A percentile compares a stretch with the other conserved stretches of the same genome.
These are phyloP conservation scores for Neofelis nebulosa DNA, from an alignment of 2,113 vertebrate species.

Conservation along the genomic window DNA sequence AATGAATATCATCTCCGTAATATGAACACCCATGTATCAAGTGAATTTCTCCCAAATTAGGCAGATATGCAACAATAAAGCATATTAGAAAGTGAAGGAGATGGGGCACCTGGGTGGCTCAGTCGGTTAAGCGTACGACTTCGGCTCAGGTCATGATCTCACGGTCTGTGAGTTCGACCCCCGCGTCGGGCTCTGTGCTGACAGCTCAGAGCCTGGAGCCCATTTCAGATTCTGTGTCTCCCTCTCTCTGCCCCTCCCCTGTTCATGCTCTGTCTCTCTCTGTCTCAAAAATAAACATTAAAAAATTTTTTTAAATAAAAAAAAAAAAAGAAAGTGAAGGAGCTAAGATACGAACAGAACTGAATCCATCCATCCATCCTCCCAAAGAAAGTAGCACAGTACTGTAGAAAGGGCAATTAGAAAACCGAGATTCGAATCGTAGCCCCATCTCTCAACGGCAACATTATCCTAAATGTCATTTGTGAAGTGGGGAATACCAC, in stretches of 20 bases:
- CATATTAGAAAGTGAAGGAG: background rate
- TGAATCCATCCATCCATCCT: background rate
- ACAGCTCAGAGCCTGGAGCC: no score
- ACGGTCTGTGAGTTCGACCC: no score
- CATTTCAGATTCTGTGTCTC: no score
- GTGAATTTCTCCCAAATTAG: conserved; percentile 38
- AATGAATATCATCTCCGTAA: conserved; percentile 39
- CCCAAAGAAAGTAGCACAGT: background rate
- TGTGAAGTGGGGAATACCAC: background rate
- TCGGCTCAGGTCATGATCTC: no score
- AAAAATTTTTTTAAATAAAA: no score
- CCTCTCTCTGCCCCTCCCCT: no score
- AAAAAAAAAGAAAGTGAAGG: background rate
- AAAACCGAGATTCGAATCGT: conserved; percentile 23
- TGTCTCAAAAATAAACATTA: no score
- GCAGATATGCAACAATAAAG: background rate
- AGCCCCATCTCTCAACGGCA: background rate
- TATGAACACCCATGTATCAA: background rate
- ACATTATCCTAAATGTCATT: background rate
- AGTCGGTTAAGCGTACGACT: no score
- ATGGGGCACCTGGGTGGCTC: no score
- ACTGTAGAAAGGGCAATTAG: background rate
- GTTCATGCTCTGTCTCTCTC: no score
- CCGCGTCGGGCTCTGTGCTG: no score
- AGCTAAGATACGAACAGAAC: background rate